Evolutionary conservation across 53 echinoderm and acorn worm species (phyloP), one percentile per base, ranked within the genome.

Genomic region (Actinopyga echinites): DNA sequence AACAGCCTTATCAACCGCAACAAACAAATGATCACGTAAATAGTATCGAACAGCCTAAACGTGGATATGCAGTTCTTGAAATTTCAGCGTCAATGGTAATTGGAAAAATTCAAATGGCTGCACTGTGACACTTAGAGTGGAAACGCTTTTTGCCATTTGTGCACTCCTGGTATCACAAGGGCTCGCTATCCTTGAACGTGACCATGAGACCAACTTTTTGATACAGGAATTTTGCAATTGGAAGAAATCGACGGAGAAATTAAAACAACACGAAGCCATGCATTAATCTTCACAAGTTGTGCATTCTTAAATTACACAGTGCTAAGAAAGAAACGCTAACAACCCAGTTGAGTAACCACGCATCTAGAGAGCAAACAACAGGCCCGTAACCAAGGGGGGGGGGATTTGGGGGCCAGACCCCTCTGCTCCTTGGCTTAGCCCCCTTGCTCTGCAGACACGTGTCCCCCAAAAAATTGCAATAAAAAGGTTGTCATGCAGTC

Each of bases 151-250:
- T 64, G 64, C 64, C 6, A 64, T 64, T 21, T 26, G 64, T 64
- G 64, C 64, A 64, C 25, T 64, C 20, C 22, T 64, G 64, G 2
- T 26, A 64, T 64, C 64, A 64, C 64, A 64, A 64, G 64, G 28
- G 64, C 64, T 64, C 25, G 6, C 25, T 64, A 21, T 12, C 64
- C 64, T 64, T 26, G 64, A 64, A 64, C 64, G 64, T 26, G 64
- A 64, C 45, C 57, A 82, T 19, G 82, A 82, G 65, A 59, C 57
- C 43, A 42, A 29, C 38, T 82, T 82, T 44, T 36, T 82, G 59
- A 58, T 59, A 35, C 37, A 58, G 35, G 82, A 65, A 35, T 82
- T 82, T 82, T 36, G 24, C 30, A 82, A 82, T 32, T 82, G 82
- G 82, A n/a, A n/a, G n/a, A n/a, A n/a, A n/a, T n/a, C n/a, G n/a